Conservation (phyloP, 2,888 invertebrate genomes). For the Drosophila paranaensis region DNA sequence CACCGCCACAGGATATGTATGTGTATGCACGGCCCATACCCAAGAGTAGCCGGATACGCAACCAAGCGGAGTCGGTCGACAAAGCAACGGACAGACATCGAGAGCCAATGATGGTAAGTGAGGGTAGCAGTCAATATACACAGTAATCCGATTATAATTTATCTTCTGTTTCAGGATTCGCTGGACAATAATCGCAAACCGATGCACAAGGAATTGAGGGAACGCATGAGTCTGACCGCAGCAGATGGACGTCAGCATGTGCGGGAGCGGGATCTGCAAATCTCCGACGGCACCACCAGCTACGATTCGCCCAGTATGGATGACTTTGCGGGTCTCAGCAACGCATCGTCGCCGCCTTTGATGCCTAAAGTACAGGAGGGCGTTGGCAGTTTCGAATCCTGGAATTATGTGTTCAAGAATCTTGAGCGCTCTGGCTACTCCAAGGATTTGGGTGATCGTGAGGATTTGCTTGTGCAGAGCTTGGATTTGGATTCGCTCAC, state of each 20-base stretch:
- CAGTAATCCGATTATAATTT: background rate
- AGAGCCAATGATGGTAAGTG: constrained; percentile 69
- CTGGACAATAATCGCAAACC: constrained; percentile 76
- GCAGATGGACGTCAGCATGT: constrained; percentile 42
- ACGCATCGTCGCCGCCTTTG: constrained; percentile 70
- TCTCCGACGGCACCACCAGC: constrained; percentile 69
- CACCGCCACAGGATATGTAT: constrained; percentile 68
- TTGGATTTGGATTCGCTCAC: constrained; percentile 82
- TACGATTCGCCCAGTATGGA: constrained; percentile 78
- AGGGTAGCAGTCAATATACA: background rate
- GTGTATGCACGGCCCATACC: constrained; percentile 79
- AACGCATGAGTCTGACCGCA: constrained; percentile 54
- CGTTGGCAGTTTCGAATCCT: constrained; percentile 89
- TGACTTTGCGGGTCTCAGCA: constrained; percentile 63
- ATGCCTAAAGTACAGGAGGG: constrained; percentile 87
- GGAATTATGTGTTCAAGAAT: constrained; percentile 93
- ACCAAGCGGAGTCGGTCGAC: constrained; percentile 49
- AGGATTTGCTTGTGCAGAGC: constrained; percentile 86
- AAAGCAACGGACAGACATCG: constrained; percentile 46
- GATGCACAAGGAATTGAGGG: constrained; percentile 78
- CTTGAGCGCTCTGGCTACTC: constrained; percentile 90
- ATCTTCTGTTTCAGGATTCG: constrained; percentile 41
- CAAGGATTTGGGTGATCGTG: constrained; percentile 88
- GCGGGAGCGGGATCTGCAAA: constrained; percentile 63
- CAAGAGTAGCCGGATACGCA: constrained; percentile 57